Conservation (phyloP, 2,888 invertebrate genomes). For the Osmoderma eremita region DNA sequence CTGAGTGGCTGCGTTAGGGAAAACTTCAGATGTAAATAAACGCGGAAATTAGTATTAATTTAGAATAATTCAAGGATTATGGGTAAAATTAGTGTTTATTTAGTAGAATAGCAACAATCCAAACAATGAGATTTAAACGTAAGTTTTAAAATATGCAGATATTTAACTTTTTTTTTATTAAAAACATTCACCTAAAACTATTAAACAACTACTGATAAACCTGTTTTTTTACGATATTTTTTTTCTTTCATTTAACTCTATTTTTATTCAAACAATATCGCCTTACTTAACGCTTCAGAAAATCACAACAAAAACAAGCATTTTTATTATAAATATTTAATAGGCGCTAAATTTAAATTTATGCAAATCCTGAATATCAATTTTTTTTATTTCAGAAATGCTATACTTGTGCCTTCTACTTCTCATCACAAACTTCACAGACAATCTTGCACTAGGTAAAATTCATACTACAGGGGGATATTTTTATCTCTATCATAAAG, state of each 20-base stretch:
- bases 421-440: neutral
- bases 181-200: too few relatives aligned
- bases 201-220: conserved; percentile 5
- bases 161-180: conserved; percentile 3
- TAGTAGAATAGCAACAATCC: neutral
- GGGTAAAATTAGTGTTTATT: neutral
- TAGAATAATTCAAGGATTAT: neutral
- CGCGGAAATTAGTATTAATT: too few relatives aligned
- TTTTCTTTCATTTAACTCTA: too few relatives aligned
- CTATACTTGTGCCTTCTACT: conserved; percentile 27
- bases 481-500: neutral
- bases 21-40: too few relatives aligned
- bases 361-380: neutral
- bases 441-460: conserved; percentile 41
- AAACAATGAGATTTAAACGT: conserved; percentile 6
- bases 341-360: neutral
- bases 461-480: too few relatives aligned
- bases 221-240: neutral
- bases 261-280: too few relatives aligned
- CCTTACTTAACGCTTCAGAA: too few relatives aligned
- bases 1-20: too few relatives aligned
- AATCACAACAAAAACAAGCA: conserved; percentile 1
- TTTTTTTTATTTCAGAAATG: conserved; percentile 13
- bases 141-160: neutral
- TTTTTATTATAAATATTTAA: too few relatives aligned